Evolutionary conservation across 2,797 vertebrate genomes (phyloP), one percentile per base, ranked within the genome.

Genomic region (Xenops minutus): DNA sequence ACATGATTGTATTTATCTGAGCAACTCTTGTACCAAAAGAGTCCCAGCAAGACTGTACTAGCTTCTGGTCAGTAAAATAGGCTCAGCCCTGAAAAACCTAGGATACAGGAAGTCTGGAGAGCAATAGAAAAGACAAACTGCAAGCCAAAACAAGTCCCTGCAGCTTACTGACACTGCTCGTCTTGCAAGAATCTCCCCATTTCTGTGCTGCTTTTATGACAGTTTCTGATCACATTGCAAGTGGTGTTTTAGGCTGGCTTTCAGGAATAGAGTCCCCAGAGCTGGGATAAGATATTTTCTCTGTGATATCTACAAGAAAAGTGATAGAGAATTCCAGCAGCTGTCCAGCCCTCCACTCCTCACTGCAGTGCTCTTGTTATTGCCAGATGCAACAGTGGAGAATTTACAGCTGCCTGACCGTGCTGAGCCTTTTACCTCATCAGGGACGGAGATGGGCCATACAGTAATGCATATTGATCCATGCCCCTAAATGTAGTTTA

Each of bases 401-500:
- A 90, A 95, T 95, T 97, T 97, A 96, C 73, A 88, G 66, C 92
- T 84, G 58, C 79, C 69, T 86, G 73, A 20, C 66, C 3, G 2
- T 81, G 80, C 74, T 75, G 74, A 88, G 93, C 73, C 77, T 95
- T 93, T 95, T 97, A 96, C 79, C 80, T 97, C 90, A 86, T 89
- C 93, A 73, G 69, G 69, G 80, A 92, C 7, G 5, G 86, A 94
- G 90, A 92, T 29, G 51, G 80, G 71, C 77, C 74, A 43, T 76
- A 63, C 71, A 82, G 90, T 95, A 96, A 97, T 94, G 94, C 1
- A 56, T 94, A 96, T 97, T 86, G 95, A 97, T 96, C 94, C 77
- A 12, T 34, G 63, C 34, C 85, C 34, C 85, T 94, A 92, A 91
- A 59, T 14, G 71, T 90, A 56, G 46, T 96, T 95, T 96, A 95